Percentiles rank a stretch among this genome's conserved stretches.
Conservation (phyloP, 2,113 vertebrate genomes). For the Damaliscus lunatus region DNA sequence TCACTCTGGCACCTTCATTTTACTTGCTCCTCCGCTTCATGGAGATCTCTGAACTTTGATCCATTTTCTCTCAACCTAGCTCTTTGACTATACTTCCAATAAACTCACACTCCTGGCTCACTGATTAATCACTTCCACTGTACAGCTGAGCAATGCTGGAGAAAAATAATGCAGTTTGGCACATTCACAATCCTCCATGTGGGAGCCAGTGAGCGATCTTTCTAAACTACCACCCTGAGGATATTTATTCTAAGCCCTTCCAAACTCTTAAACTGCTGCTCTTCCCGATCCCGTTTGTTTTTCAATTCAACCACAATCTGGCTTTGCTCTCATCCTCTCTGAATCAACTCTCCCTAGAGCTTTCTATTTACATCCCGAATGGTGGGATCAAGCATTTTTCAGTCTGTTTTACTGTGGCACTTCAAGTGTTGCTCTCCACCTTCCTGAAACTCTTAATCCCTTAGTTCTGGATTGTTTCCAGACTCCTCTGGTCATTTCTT, state of each 20-base stretch:
- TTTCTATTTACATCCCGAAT: background rate
- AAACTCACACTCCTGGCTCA: background rate
- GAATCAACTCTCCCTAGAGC: background rate
- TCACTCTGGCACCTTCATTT: background rate
- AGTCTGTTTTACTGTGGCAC: background rate
- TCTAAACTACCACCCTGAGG: background rate
- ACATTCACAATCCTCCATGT: background rate
- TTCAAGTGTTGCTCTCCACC: background rate
- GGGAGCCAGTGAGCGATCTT: background rate
- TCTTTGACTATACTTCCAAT: background rate
- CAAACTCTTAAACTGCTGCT: background rate
- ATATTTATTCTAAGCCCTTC: background rate
- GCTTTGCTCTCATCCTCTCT: background rate
- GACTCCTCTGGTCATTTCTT: background rate
- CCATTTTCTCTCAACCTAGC: background rate
- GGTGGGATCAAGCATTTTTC: background rate
- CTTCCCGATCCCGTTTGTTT: background rate
- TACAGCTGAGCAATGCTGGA: background rate
- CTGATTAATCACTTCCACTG: background rate
- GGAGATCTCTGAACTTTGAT: background rate
- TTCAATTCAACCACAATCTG: background rate
- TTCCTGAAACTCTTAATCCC: background rate
- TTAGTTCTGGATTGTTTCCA: background rate
- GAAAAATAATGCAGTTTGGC: background rate
- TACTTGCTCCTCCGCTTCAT: background rate